These are phyloP conservation scores for Episyrphus balteatus DNA, from an alignment of 1,140 invertebrate genomes.

Conservation along the genomic window DNA sequence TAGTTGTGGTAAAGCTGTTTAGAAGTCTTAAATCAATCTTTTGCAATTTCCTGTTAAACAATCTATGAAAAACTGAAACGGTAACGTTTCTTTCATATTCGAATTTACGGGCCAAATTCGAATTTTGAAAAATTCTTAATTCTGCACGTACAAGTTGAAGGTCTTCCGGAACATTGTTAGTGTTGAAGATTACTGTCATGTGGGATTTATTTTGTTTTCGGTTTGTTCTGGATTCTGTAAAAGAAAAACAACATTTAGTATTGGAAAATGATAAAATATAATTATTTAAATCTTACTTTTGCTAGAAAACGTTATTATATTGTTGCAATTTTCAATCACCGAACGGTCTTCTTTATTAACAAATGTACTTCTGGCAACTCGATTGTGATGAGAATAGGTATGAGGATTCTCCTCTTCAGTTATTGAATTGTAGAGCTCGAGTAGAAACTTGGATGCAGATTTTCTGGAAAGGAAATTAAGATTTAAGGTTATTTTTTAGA, in stretches of 20 bases:
- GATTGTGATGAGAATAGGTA: constrained; percentile 19
- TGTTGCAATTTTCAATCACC: constrained; percentile 29
- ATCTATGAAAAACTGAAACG: constrained; percentile 17
- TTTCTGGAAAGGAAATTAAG: constrained; percentile 8
- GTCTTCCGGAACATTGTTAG: constrained; percentile 24
- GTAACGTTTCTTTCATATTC: constrained; percentile 11
- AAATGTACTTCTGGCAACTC: constrained; percentile 22
- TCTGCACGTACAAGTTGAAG: constrained; percentile 18
- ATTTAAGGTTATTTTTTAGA: too few species aligned
- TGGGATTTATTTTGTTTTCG: neutral
- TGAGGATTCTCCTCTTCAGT: constrained; percentile 22
- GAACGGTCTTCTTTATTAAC: constrained; percentile 22
- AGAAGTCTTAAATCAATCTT: constrained; percentile 10
- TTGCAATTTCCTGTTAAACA: constrained; percentile 2
- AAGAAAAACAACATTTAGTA: neutral
- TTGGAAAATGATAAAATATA: neutral
- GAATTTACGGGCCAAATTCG: neutral
- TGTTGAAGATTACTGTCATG: constrained; percentile 17
- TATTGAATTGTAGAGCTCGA: constrained; percentile 32
- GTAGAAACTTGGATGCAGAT: constrained; percentile 25
- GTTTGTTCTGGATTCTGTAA: neutral
- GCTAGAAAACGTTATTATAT: constrained; percentile 25
- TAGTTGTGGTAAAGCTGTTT: constrained; percentile 21
- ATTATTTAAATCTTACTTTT: constrained; percentile 4
- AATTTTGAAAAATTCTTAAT: constrained; percentile 23